A percentile compares a stretch with the other conserved stretches of the same genome.
Conservation (phyloP, 2,888 invertebrate genomes). For the Ctenicera cuprea region DNA sequence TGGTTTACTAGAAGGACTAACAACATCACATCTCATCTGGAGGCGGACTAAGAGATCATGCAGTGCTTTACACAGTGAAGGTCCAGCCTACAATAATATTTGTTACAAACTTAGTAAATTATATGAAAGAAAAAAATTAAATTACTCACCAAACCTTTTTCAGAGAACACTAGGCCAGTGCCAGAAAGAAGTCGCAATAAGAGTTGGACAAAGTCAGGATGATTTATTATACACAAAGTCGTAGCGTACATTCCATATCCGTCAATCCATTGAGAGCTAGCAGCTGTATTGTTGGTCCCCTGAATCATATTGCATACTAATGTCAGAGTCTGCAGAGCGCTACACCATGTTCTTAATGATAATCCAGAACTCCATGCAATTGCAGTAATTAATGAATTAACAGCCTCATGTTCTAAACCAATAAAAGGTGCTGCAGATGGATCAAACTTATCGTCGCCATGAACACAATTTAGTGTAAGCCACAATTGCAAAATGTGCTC, state of each 20-base stretch:
- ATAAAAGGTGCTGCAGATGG: constrained; percentile 79
- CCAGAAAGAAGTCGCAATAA: constrained; percentile 81
- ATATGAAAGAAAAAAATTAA: constrained; percentile 24
- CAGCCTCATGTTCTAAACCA: constrained; percentile 79
- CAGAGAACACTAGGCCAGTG: constrained; percentile 75
- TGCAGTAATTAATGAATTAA: constrained; percentile 80
- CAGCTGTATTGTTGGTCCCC: constrained; percentile 51
- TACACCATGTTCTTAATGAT: constrained; percentile 86
- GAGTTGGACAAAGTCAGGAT: constrained; percentile 81
- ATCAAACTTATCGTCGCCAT: constrained; percentile 75
- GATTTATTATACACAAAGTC: constrained; percentile 79
- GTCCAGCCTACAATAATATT: constrained; percentile 78
- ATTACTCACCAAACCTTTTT: constrained; percentile 74
- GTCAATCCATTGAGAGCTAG: constrained; percentile 58
- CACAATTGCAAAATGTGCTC: constrained; percentile 91
- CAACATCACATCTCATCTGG: constrained; percentile 80
- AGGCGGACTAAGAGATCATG: constrained; percentile 83
- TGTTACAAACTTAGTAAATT: not conserved
- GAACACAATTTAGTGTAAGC: constrained; percentile 84
- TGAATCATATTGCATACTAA: constrained; percentile 81
- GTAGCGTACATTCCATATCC: constrained; percentile 73
- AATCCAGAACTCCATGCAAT: constrained; percentile 81
- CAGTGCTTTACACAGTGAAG: constrained; percentile 83
- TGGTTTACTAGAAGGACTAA: constrained; percentile 74
- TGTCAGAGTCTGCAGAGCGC: constrained; percentile 85